Conservation (phyloP, 2,888 invertebrate species). For the Ectemnius continuus region DNA sequence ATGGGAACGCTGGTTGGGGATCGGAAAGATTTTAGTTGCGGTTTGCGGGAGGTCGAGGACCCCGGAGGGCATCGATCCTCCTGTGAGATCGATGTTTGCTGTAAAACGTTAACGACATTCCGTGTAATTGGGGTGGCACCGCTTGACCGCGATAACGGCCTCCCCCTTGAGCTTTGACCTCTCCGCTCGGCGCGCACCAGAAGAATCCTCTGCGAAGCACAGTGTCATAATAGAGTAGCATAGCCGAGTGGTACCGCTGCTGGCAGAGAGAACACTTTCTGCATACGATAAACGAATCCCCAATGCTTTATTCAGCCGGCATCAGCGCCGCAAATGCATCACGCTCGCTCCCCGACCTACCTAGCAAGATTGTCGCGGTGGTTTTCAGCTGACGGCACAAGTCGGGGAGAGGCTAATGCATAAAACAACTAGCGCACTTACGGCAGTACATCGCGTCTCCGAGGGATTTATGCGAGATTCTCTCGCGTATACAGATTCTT, state of each 20-base stretch:
- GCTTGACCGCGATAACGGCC: constrained; percentile 73
- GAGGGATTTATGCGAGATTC: background rate
- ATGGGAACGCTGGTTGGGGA: too few relatives aligned
- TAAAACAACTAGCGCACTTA: constrained; percentile 3
- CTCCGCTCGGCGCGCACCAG: constrained; percentile 27
- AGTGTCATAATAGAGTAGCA: constrained; percentile 43
- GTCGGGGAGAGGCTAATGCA: background rate
- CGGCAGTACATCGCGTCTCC: background rate
- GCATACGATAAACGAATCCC: background rate
- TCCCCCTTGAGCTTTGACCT: constrained; percentile 54
- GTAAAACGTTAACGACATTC: constrained; percentile 62
- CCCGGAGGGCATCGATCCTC: constrained; percentile 30
- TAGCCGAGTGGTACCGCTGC: background rate
- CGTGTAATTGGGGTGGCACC: constrained; percentile 73
- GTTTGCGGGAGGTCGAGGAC: constrained; percentile 46
- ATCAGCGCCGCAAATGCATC: background rate
- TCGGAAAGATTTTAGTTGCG: background rate
- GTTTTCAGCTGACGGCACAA: background rate
- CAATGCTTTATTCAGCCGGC: background rate
- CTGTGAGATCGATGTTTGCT: constrained; percentile 36
- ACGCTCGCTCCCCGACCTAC: background rate
- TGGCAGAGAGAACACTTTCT: background rate
- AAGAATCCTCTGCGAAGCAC: constrained; percentile 44
- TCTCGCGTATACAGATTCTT: background rate
- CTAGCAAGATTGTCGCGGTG: constrained; percentile 5